These are phyloP conservation scores for Cryptoleucopteryx plumbea DNA, from an alignment of 2,113 vertebrate genomes.

Conservation along the genomic window DNA sequence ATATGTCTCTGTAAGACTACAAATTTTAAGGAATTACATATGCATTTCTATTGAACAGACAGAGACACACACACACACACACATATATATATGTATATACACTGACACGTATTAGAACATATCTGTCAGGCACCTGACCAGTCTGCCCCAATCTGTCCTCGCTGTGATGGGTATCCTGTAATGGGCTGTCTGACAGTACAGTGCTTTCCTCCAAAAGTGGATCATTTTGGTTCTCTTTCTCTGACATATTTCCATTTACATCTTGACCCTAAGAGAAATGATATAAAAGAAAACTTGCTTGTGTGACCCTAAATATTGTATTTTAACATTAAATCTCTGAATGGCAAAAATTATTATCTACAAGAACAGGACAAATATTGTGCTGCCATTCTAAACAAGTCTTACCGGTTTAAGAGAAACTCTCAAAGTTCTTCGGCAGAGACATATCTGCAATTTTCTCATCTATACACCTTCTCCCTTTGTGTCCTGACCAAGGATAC, in stretches of 20 bases:
- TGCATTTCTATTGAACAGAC: background rate
- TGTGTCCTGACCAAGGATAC: background rate
- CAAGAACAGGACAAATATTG: background rate
- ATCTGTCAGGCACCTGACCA: background rate
- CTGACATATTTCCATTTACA: background rate
- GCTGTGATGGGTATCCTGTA: background rate
- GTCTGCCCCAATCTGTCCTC: background rate
- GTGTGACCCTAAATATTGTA: background rate
- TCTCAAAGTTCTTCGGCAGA: background rate
- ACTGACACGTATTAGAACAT: background rate
- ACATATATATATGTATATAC: accelerated
- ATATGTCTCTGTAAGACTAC: background rate
- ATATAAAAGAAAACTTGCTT: background rate
- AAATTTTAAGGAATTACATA: background rate
- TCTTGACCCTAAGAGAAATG: constrained; percentile 5
- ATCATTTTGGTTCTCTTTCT: background rate
- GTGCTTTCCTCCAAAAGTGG: background rate
- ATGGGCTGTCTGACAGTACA: background rate
- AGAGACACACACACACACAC: background rate
- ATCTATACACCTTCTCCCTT: constrained; percentile 1
- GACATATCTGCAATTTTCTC: background rate
- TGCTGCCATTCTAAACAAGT: background rate
- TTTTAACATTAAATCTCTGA: background rate
- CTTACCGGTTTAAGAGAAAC: background rate
- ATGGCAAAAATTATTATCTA: background rate